Percentiles rank a stretch among this genome's conserved stretches.
Evolutionary conservation across 2,113 vertebrate species (phyloP).

Genomic region (Platysternon megacephalum): DNA sequence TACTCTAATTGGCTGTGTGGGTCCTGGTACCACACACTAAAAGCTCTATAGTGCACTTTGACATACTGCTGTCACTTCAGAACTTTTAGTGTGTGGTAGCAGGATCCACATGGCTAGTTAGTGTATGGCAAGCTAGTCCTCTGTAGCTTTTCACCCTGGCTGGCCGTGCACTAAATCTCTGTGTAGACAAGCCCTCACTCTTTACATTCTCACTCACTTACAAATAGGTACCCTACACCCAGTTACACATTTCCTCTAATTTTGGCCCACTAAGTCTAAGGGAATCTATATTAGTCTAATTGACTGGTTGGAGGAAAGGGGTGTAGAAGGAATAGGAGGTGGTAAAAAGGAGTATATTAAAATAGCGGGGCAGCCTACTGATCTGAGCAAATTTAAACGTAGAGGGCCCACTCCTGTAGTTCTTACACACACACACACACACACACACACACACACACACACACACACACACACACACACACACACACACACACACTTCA

Average conservation of each 20-base stretch:
- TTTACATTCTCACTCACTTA: background rate
- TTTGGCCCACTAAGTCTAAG: background rate
- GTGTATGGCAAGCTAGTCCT: background rate
- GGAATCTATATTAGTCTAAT: background rate
- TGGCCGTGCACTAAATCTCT: background rate
- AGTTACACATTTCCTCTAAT: accelerated
- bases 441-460: no score
- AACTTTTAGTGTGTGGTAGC: background rate
- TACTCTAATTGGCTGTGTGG: background rate
- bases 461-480: no score
- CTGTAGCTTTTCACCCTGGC: background rate
- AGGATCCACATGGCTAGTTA: background rate
- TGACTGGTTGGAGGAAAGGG: background rate
- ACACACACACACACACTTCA: background rate
- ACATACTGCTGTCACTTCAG: accelerated
- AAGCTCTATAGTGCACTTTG: background rate
- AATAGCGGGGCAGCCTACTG: background rate
- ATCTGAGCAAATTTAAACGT: background rate
- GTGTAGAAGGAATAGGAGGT: background rate
- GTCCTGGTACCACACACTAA: background rate
- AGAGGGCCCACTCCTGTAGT: background rate
- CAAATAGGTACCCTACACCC: background rate
- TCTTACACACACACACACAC: accelerated
- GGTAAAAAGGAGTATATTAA: background rate
- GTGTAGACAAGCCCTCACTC: background rate